Base-by-base conservation (phyloP, 2,797 vertebrate genomes). In the Sebastes trivittatus region DNA sequence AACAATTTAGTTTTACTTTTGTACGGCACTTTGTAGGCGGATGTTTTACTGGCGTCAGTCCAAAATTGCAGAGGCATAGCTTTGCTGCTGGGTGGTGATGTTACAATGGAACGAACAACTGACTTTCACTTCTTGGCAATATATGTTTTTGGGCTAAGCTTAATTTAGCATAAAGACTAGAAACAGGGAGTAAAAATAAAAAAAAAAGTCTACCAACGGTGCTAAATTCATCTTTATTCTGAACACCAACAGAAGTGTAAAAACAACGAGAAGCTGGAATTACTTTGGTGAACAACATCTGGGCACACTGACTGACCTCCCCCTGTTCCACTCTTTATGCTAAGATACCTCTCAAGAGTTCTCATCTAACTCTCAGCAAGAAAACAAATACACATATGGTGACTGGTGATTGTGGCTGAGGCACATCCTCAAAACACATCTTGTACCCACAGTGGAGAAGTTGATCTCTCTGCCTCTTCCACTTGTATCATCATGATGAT, bases 351-450 rank as follows among this genome's bases (percentile, higher is more conserved):
- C 42, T 42, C 14, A 16, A 55, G 2, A 55, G 52, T 55, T 42
- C 38, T 42, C 14, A 42, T 42, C 38, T 42, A 42, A 42, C 54
- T 36, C 18, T 69, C 13, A 3, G 20, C 27, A 55, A 55, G 16
- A 46, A 46, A 65, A 10, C 7, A 7, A 42, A 56, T 16, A 30
- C 1, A 36, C 13, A 65, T 7, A 46, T 56, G 11, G 34, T 36
- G 34, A 56, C 25, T 46, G 18, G 13, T 69, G 75, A 65, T 16
- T 61, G 55, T 77, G 67, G 66, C 59, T 73, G 64, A 42, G n/a
- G 36, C 60, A 71, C 71, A 60, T 81, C n/a, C 66, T 72, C 75
- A 77, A 85, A 86, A 80, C 78, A 83, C 81, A 86, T 79, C 77
- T 77, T 77, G 38, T 22, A 73, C 18, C 23, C 34, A 46, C 27